Evolutionary conservation across 2,113 vertebrate genomes (phyloP).

Genomic region (Microcebus jonahi): DNA sequence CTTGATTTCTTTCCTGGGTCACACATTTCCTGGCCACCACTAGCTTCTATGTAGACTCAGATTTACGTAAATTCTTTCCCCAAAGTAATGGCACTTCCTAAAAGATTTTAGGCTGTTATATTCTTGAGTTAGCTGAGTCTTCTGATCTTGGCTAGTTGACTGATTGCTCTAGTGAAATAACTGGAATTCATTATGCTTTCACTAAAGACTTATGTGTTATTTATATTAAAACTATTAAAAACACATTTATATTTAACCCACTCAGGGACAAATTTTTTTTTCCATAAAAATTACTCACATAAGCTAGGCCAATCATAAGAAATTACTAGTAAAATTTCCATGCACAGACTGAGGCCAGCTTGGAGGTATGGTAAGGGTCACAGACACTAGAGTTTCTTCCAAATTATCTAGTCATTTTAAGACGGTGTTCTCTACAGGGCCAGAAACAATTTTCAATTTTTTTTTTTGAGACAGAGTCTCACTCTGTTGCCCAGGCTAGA

Average conservation of each 20-base stretch:
- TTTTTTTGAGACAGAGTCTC: too few relatives aligned
- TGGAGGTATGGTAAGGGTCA: background rate
- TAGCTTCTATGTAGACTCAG: background rate
- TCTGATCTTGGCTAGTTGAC: constrained; percentile 49
- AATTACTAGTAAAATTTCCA: background rate
- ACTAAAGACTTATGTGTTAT: background rate
- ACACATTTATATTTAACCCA: constrained; percentile 53
- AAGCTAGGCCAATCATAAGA: constrained; percentile 4
- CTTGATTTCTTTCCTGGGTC: background rate
- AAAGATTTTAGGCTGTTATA: background rate
- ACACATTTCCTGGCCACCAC: background rate
- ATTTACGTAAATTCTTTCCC: background rate
- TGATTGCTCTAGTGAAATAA: constrained; percentile 19
- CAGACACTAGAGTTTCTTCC: background rate
- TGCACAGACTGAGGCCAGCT: background rate
- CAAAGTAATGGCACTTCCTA: background rate
- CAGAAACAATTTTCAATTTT: background rate
- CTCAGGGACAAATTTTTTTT: constrained; percentile 22
- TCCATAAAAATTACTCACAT: constrained; percentile 33
- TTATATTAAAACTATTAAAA: constrained; percentile 59
- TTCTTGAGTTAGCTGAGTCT: constrained; percentile 6
- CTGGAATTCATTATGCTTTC: constrained; percentile 36
- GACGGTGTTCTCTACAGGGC: background rate
- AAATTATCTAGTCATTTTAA: background rate
- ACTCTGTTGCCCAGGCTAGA: too few relatives aligned